phyloP scores from a whole-genome alignment of 2,113 vertebrate genomes.

The Scomber colias region DNA sequence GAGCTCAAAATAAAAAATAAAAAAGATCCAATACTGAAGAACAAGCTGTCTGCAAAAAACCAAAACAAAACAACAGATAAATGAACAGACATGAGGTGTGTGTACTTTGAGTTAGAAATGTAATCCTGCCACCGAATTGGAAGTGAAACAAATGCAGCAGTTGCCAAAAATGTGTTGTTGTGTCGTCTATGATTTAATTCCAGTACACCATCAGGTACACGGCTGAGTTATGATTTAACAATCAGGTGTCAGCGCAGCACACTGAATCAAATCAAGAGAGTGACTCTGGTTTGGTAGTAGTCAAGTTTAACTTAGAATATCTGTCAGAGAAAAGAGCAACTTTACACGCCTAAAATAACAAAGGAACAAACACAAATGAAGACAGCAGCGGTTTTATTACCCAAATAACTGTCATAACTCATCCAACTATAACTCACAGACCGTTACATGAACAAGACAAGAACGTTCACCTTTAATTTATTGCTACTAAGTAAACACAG shows the following conservation, averaged over 20 bases:
- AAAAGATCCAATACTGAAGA: not conserved
- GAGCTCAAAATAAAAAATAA: not conserved
- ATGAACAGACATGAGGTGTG: constrained; percentile 18
- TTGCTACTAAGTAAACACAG: not conserved
- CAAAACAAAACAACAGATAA: not conserved
- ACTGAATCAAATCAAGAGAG: constrained; percentile 25
- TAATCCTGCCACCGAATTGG: constrained; percentile 13
- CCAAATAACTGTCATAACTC: constrained; percentile 1
- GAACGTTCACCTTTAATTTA: not conserved
- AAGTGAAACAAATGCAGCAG: constrained; percentile 24
- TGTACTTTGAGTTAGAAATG: constrained; percentile 3
- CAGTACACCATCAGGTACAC: constrained; percentile 16
- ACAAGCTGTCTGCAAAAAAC: not conserved
- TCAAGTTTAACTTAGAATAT: not conserved
- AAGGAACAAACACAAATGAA: constrained; percentile 1
- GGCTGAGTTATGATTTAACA: constrained; percentile 38
- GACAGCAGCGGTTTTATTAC: constrained; percentile 13
- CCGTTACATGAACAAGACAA: not conserved
- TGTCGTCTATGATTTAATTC: constrained; percentile 28
- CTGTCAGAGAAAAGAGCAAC: not conserved
- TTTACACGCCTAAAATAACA: not conserved
- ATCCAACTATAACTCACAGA: too few relatives aligned
- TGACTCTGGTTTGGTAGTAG: not conserved
- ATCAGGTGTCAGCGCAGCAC: constrained; percentile 21
- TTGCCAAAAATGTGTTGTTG: not conserved